Conservation (phyloP, 2,113 vertebrate species). For the Struthidea cinerea region DNA sequence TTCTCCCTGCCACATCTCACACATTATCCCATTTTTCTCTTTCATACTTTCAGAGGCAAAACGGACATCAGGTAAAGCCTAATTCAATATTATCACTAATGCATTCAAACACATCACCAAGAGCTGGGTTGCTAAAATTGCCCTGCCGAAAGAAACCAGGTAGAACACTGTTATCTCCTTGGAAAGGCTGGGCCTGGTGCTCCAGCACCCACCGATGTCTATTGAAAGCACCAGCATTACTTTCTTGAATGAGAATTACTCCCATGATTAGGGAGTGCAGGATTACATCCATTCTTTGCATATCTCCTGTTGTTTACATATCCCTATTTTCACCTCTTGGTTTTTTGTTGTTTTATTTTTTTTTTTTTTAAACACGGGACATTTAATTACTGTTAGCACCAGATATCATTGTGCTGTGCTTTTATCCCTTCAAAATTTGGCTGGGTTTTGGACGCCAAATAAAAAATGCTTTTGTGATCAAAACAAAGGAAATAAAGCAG, state of each 20-base stretch:
- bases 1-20: not conserved
- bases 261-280: not conserved
- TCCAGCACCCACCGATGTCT: not conserved
- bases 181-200: not conserved
- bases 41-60: not conserved
- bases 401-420: not conserved
- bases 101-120: not conserved
- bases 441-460: not conserved
- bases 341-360: not conserved
- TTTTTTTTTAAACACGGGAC: not conserved
- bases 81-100: not conserved
- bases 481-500: not conserved
- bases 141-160: not conserved
- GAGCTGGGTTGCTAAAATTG: not conserved
- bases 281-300: conserved; percentile 28
- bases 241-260: not conserved
- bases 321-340: not conserved
- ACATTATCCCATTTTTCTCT: not conserved
- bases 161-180: not conserved
- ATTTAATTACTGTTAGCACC: not conserved
- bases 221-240: not conserved
- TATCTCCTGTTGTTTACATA: not conserved
- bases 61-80: not conserved
- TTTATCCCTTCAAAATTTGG: not conserved
- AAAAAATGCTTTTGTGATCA: not conserved